Base-by-base conservation (phyloP, 2,113 vertebrate species). In the Pomatostomus ruficeps region DNA sequence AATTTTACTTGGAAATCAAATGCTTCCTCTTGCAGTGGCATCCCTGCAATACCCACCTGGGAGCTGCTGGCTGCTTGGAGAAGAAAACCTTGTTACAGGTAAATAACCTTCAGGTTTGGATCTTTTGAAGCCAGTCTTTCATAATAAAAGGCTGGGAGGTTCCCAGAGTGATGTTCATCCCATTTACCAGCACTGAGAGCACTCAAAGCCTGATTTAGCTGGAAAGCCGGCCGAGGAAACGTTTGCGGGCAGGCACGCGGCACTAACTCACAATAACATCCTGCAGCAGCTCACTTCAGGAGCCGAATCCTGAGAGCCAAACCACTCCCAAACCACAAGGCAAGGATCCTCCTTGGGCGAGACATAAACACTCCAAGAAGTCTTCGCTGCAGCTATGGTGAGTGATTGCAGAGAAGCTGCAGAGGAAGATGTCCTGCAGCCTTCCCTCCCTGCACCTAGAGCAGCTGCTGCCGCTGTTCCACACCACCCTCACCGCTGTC, bases 1-100 rank as follows among this genome's bases (percentile, higher is more conserved):
- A 71, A 92, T 93, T 95, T 96, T 54, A 86, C 88, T 89, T 59
- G 85, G 90, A 94, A 93, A 96, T 95, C 85, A 96, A 94, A 93
- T 28, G 72, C 65, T 95, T 95, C 85, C 90, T 77, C 65, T 74
- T 42, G 6, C 2, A 95, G 68, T 28, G 68, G 72, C 95, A 86
- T 71, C 65, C 61, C 67, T 3, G 33, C 48, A 84, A 74, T 4
- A 2, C 67, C 59, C 90, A 95, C 61, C 76, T 15, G 72, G 61
- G 93, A 94, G 88, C 92, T 22, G 51, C 85, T 79, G 70, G 45
- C 78, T 91, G 82, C 79, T 55, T 21, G 31, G 43, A 91, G 52
- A 29, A 77, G 92, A 87, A 94, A 73, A 42, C 7, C 71, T 82
- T 48, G 43, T 40, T 77, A 33, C 85, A 91, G 91, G 93, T 95